Base-by-base conservation (phyloP, 2,797 vertebrate species). In the Darevskia nairensis region DNA sequence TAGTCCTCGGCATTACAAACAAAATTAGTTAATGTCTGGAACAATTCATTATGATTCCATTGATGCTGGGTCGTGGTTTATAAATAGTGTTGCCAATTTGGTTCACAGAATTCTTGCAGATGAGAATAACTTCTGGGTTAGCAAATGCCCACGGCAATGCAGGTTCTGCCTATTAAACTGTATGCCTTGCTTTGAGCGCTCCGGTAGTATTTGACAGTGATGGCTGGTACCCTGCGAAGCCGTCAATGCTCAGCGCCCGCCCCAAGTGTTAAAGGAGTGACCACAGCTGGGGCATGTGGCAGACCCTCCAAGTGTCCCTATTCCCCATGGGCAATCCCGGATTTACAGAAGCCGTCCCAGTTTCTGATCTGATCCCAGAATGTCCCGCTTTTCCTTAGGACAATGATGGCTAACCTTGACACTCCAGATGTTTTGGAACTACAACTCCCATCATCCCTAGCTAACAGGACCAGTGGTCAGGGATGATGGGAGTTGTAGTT, bases 101-200 rank as follows among this genome's bases (percentile, higher is more conserved):
- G 35, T 77, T 75, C 55, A 64, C 39, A 44, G 84, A 8, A 59
- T 76, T 85, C 74, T 77, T 77, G 76, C 35, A 44, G 72, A 77
- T 77, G 39, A 77, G 74, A 85, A 85, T 66, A 85, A 64, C 35
- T 77, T 85, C 74, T 64, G 55, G 77, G 84, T 85, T 77, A 61
- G 35, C 41, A 64, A 66, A 15, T 77, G 84, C 84, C 84, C 41
- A n/a, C 1, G 39, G 84, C 74, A 44, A 32, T 59, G 39, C 39
- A 85, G 84, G 84, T 77, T 17, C 84, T 85, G 84, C 61, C 74
- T 85, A 23, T 66, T 85, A 77, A 77, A 85, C 84, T 76, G 41
- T 77, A 77, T 69, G 41, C 75, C 27, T 77, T 66, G 17, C 29
- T 85, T 21, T 66, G 72, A 77, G 61, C 44, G 2, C 39, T 76